phyloP scores from a whole-genome alignment of 2,888 invertebrate species.

The Melanchra persicariae region DNA sequence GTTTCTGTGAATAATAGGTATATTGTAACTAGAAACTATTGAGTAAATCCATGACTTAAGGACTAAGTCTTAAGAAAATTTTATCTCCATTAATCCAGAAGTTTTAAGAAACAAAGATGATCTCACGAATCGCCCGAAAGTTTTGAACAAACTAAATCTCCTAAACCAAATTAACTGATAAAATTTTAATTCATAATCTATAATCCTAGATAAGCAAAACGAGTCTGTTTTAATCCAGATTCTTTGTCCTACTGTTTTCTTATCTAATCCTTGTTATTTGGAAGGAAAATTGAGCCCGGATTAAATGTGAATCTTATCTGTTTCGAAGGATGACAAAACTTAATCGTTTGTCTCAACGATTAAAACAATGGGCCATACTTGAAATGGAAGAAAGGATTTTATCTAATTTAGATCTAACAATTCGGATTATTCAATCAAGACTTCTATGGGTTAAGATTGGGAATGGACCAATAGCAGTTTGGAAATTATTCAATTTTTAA shows the following conservation, averaged over 20 bases:
- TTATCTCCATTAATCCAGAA: constrained; percentile 28
- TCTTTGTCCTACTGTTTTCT: constrained; percentile 67
- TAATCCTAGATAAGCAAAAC: constrained; percentile 64
- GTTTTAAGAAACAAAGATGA: constrained; percentile 48
- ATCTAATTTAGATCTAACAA: constrained; percentile 61
- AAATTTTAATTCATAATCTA: constrained; percentile 67
- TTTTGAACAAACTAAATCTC: constrained; percentile 46
- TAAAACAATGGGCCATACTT: constrained; percentile 62
- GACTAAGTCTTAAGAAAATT: constrained; percentile 8
- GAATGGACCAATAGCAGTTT: constrained; percentile 16
- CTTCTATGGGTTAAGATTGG: constrained; percentile 34
- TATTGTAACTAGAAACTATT: constrained; percentile 2
- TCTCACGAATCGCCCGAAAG: constrained; percentile 44
- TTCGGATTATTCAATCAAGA: constrained; percentile 58
- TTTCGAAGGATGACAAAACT: constrained; percentile 66
- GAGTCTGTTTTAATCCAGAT: constrained; percentile 58
- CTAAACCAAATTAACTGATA: constrained; percentile 66
- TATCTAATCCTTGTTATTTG: constrained; percentile 66
- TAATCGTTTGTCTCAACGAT: constrained; percentile 64
- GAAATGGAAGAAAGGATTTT: constrained; percentile 59
- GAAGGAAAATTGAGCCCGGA: constrained; percentile 66
- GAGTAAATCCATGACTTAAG: constrained; percentile 3
- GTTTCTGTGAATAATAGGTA: constrained; percentile 2
- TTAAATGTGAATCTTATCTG: constrained; percentile 68
- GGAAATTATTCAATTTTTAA: background rate